These are phyloP conservation scores for Lasioglossum pauxillum DNA, from an alignment of 2,888 invertebrate species.

Conservation along the genomic window DNA sequence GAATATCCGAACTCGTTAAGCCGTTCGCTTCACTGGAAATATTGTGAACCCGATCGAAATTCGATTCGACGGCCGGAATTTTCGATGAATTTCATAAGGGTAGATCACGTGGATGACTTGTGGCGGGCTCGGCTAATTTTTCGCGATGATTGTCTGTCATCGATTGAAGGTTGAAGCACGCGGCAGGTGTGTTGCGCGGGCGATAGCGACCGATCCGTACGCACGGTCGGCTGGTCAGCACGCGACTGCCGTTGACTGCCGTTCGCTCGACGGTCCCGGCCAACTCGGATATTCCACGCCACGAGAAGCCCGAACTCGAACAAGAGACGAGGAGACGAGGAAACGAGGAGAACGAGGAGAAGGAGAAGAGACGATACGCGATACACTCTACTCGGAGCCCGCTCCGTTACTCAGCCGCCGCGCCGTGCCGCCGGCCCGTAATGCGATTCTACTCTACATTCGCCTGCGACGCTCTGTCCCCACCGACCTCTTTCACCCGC, in stretches of 20 bases:
- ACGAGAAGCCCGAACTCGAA: constrained; percentile 34
- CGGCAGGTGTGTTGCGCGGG: neutral
- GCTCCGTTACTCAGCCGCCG: constrained; percentile 73
- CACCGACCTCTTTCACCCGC: constrained; percentile 52
- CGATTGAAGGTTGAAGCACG: constrained; percentile 10
- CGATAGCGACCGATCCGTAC: constrained; percentile 54
- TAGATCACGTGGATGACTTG: neutral
- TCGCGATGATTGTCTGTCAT: constrained; percentile 55
- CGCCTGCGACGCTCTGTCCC: constrained; percentile 42
- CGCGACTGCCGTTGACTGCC: constrained; percentile 78
- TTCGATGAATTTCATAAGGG: neutral
- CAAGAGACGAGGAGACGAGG: constrained; percentile 19
- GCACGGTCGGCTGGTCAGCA: constrained; percentile 73
- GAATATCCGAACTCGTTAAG: neutral
- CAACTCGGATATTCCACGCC: constrained; percentile 42
- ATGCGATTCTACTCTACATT: constrained; percentile 78
- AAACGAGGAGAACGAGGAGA: constrained; percentile 12
- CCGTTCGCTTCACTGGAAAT: neutral
- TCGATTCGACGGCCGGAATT: neutral
- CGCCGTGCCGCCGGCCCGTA: constrained; percentile 67
- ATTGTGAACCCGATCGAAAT: neutral
- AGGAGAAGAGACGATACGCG: constrained; percentile 64
- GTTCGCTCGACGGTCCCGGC: neutral
- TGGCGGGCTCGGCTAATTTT: neutral
- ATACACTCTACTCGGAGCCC: constrained; percentile 74